Evolutionary conservation across 2,113 vertebrate genomes (phyloP), one percentile per base, ranked within the genome.

Genomic region (Nycticryphes semicollaris): DNA sequence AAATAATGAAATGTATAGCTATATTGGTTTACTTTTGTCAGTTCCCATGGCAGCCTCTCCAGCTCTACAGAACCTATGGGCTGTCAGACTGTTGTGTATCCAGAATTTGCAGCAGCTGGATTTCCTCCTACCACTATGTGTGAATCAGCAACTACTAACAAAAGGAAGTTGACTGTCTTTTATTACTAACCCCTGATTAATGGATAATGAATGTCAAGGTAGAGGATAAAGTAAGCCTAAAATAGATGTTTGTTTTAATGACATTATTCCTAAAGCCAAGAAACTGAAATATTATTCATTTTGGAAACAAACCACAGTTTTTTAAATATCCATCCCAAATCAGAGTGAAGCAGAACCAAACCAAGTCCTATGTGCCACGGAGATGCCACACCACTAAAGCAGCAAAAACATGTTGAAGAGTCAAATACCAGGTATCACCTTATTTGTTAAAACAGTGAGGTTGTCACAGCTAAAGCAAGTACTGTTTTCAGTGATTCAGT

Each of bases 1-100:
- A 64, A 88, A 45, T 81, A 80, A 77, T 48, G 41, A 82, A 81
- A 72, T 6, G 1, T 53, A n/a, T 22, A 50, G 50, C 57, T 95
- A 24, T 72, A 91, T 88, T 82, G 31, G 27, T 53, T 90, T 84
- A n/a, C 84, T 90, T 72, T 87, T 93, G 47, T 86, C 53, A 87
- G 89, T 97, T 98, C 94, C 96, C 93, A 96, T 93, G 86, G 89
- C 92, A 97, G 96, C 93, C 91, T 91, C 80, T 78, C 35, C 67
- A 92, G 84, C 56, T 92, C 60, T 87, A 66, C 93, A 85, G 69
- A 86, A 89, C 63, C 60, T 30, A 39, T 86, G 79, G 53, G 56
- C 76, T 95, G 90, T 72, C 80, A 94, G 88, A 95, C 77, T 92
- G 72, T 88, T 93, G 81, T 70, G 57, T 66, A 91, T 84, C 79